These are phyloP conservation scores for Spinibarbus caldwelli DNA, from an alignment of 2,797 vertebrate species.

Conservation along the genomic window DNA sequence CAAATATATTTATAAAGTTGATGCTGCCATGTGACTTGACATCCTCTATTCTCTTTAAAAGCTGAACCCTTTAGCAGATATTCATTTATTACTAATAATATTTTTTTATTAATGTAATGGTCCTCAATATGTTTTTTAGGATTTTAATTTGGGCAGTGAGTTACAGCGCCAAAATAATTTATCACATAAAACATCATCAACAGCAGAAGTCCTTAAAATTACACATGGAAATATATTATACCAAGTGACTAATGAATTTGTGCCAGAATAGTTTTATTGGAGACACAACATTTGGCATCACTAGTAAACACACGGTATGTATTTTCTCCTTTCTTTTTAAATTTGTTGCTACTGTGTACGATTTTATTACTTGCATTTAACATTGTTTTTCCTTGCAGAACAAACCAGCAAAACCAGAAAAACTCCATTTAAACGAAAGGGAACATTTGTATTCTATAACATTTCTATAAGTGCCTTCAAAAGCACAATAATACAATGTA, in stretches of 20 bases:
- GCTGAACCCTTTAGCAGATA: neutral
- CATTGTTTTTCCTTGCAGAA: neutral
- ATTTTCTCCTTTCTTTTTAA: neutral
- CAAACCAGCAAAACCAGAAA: neutral
- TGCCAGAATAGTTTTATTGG: neutral
- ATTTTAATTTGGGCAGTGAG: neutral
- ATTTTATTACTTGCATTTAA: neutral
- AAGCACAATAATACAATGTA: too few species aligned
- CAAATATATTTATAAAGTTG: slow-evolving; percentile 3
- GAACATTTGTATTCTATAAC: too few species aligned
- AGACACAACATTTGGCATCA: neutral
- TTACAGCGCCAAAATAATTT: neutral
- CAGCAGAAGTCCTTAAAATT: neutral
- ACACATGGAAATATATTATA: neutral
- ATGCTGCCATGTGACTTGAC: slow-evolving; percentile 8
- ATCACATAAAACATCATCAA: neutral
- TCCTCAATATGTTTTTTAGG: too few species aligned
- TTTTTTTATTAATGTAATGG: neutral
- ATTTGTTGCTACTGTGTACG: neutral
- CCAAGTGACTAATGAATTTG: neutral
- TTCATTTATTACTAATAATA: neutral
- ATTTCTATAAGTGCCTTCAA: neutral
- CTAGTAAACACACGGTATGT: neutral
- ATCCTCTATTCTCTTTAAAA: neutral
- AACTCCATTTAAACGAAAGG: neutral